phyloP scores from a whole-genome alignment of 2,113 vertebrate genomes.

The Gobius niger region DNA sequence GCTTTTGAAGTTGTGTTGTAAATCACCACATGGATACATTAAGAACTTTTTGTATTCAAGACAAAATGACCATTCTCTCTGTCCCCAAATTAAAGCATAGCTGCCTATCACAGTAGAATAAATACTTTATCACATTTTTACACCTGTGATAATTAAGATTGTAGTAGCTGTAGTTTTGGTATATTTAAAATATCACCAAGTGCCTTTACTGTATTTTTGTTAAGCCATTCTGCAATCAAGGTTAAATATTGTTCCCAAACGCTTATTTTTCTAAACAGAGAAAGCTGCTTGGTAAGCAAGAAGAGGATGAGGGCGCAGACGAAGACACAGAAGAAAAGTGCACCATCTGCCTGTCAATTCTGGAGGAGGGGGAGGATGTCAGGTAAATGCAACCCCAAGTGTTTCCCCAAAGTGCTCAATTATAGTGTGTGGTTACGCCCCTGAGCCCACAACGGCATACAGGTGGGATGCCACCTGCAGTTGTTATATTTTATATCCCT shows the following conservation, averaged over 20 bases:
- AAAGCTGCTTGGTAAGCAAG: conserved; percentile 97
- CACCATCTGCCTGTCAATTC: conserved; percentile 97
- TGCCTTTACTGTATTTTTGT: conserved; percentile 11
- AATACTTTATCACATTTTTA: neutral
- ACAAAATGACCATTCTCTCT: conserved; percentile 73
- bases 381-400: conserved; percentile 80
- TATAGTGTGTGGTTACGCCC: conserved; percentile 19
- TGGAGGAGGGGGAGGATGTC: conserved; percentile 99
- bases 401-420: conserved; percentile 26
- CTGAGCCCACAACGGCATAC: conserved; percentile 9
- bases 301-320: conserved; percentile 93
- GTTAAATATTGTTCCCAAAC: conserved; percentile 34
- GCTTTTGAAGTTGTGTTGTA: conserved; percentile 48
- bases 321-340: conserved; percentile 99
- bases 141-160: conserved; percentile 4
- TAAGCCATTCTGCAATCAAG: conserved; percentile 18
- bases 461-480: conserved; percentile 25
- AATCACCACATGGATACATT: conserved; percentile 17
- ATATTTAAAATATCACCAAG: neutral
- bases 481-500: conserved; percentile 12
- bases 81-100: conserved; percentile 57
- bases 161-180: conserved; percentile 35
- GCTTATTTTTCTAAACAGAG: conserved; percentile 87
- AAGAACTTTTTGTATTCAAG: conserved; percentile 51
- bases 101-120: neutral